These are phyloP conservation scores for Eristalis tenax DNA, from an alignment of 2,888 invertebrate genomes.

Conservation along the genomic window DNA sequence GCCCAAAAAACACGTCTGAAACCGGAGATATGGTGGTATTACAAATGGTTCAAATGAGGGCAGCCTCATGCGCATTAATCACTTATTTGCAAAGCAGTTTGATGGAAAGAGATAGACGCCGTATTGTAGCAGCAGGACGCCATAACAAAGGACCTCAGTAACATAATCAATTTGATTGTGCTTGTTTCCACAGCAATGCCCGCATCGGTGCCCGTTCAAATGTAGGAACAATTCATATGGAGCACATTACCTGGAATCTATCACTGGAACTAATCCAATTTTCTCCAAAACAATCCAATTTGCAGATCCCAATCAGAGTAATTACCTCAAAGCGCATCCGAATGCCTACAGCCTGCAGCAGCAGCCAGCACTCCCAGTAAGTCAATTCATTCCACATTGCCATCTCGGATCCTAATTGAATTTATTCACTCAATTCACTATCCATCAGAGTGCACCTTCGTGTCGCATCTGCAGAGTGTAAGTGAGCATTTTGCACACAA, in stretches of 20 bases:
- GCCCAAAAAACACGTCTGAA: too few species aligned
- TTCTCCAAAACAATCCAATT: not conserved
- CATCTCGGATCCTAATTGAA: conserved; percentile 12
- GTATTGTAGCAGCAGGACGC: too few species aligned
- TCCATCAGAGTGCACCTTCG: conserved; percentile 14
- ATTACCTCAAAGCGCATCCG: not conserved
- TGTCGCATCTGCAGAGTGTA: not conserved
- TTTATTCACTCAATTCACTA: conserved; percentile 11
- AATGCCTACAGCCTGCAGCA: not conserved
- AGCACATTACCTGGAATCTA: not conserved
- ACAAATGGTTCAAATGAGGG: too few species aligned
- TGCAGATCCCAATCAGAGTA: not conserved
- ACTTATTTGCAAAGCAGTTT: too few species aligned
- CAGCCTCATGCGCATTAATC: too few species aligned
- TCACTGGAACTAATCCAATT: not conserved
- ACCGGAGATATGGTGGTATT: too few species aligned
- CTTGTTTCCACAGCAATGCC: not conserved
- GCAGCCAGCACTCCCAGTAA: not conserved
- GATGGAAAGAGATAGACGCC: too few species aligned
- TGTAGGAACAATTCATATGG: not conserved
- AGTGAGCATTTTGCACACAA: conserved; percentile 2
- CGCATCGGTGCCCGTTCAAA: not conserved
- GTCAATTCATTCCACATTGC: not conserved
- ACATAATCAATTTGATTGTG: not conserved
- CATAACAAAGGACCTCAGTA: too few species aligned